Conservation (phyloP, 2,888 invertebrate species). For the Chrysolina haemoptera region DNA sequence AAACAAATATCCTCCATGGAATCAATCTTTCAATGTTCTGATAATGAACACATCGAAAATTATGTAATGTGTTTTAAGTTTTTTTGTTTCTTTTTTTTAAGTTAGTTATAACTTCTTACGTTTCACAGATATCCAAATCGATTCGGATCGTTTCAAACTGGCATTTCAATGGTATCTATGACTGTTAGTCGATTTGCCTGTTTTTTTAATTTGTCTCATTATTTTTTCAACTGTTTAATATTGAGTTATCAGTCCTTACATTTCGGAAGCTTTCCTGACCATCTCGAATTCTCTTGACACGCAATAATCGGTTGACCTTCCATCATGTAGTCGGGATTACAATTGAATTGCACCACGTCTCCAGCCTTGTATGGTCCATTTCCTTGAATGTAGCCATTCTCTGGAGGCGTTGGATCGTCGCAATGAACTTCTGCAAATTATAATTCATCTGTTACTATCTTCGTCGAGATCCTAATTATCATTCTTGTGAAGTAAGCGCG, state of each 20-base stretch:
- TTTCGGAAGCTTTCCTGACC: slow-evolving; percentile 88
- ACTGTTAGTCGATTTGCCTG: too few species aligned
- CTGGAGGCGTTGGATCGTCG: slow-evolving; percentile 81
- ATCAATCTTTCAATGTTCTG: too few species aligned
- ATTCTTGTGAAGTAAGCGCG: neutral
- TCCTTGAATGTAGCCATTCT: slow-evolving; percentile 85
- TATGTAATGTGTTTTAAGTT: too few species aligned
- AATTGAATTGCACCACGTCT: slow-evolving; percentile 89
- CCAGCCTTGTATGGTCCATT: slow-evolving; percentile 86
- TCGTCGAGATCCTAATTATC: neutral
- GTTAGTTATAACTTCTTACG: too few species aligned
- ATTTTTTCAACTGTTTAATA: neutral
- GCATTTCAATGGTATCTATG: too few species aligned
- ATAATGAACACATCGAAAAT: too few species aligned
- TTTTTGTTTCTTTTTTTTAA: too few species aligned
- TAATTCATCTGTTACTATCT: neutral
- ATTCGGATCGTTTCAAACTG: too few species aligned
- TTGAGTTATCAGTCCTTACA: slow-evolving; percentile 72
- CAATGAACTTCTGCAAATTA: slow-evolving; percentile 81
- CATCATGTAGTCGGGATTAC: slow-evolving; percentile 90
- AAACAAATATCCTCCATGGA: too few species aligned
- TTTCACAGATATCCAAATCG: too few species aligned
- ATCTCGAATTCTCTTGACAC: slow-evolving; percentile 89
- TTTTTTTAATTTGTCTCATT: too few species aligned
- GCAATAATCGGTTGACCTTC: slow-evolving; percentile 92